Percentiles rank a stretch among this genome's conserved stretches.
Conservation (phyloP, 2,888 invertebrate species). For the Hirtodrosophila cameraria region DNA sequence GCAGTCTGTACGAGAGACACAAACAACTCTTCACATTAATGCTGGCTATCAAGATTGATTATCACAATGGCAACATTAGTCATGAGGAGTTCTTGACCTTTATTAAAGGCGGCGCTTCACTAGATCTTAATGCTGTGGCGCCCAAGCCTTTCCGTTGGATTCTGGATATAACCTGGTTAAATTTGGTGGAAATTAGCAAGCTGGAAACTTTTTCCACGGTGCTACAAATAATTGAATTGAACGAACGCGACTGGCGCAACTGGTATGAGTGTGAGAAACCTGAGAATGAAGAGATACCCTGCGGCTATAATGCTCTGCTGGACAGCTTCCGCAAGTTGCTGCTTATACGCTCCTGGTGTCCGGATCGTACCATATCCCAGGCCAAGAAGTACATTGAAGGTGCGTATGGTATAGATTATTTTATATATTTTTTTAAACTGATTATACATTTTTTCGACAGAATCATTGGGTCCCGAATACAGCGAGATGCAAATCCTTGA, state of each 20-base stretch:
- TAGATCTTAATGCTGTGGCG: slow-evolving; percentile 95
- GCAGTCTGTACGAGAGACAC: slow-evolving; percentile 96
- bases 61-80: slow-evolving; percentile 91
- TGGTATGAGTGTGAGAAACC: slow-evolving; percentile 98
- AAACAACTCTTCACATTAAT: slow-evolving; percentile 96
- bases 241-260: slow-evolving; percentile 93
- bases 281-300: slow-evolving; percentile 95
- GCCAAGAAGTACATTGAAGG: slow-evolving; percentile 95
- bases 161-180: slow-evolving; percentile 97
- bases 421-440: background rate
- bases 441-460: slow-evolving; percentile 81
- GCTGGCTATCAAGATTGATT: slow-evolving; percentile 97
- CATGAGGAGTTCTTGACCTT: slow-evolving; percentile 97
- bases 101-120: slow-evolving; percentile 97
- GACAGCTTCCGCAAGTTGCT: slow-evolving; percentile 95
- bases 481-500: slow-evolving; percentile 97
- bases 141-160: slow-evolving; percentile 98
- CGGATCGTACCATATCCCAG: slow-evolving; percentile 96
- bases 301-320: slow-evolving; percentile 92
- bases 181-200: slow-evolving; percentile 96
- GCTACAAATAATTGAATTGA: slow-evolving; percentile 91
- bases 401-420: slow-evolving; percentile 72
- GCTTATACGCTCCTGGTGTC: slow-evolving; percentile 96
- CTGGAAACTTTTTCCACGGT: slow-evolving; percentile 91
- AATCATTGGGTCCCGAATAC: slow-evolving; percentile 93